Base-by-base conservation (phyloP, 1,140 invertebrate species). In the Saccostrea glomerata region DNA sequence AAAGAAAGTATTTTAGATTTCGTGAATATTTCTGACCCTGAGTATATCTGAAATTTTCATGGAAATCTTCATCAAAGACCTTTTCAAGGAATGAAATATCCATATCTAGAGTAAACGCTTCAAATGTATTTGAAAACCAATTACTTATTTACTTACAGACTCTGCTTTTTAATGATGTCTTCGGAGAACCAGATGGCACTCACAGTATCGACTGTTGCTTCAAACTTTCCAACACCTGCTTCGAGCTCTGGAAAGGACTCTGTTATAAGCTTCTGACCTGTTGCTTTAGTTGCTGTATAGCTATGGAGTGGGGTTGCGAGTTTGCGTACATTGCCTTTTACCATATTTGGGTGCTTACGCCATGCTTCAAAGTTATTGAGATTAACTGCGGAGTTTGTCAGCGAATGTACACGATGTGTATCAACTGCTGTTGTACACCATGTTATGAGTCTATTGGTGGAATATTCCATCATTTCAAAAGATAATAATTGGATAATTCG, bases 151-250 rank as follows among this genome's bases (percentile, higher is more conserved):
- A 23, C 2, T 86, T 86, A 3, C 15, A 87, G 86, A 87, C 86
- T 2, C 55, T 92, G 2, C 47, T 84, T 23, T 97, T 97, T 96
- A 96, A 97, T 89, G 97, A 97, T 90, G 96, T 97, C 73, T 96
- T 97, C 70, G 97, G 97, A 0, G 97, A 97, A 94, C 97, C 97
- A 13, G 96, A 97, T 87, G 96, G 96, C 5, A 96, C 97, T 6
- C 95, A 97, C 77, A 97, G 97, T 90, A 96, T 96, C 2, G 96
- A 97, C 93, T 97, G 97, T 92, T 96, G 97, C 56, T 97, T 97
- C 97, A 95, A 96, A 23, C 94, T 97, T 11, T 97, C 97, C 89
- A 95, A 96, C 89, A 95, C 96, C 82, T 97, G 97, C 92, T 97
- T 97, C 94, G 95, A 95, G 36, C 94, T 96, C 47, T 96, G 97